A percentile compares a stretch with the other conserved stretches of the same genome.
phyloP scores from a whole-genome alignment of 2,113 vertebrate species.

The Mellivora capensis region DNA sequence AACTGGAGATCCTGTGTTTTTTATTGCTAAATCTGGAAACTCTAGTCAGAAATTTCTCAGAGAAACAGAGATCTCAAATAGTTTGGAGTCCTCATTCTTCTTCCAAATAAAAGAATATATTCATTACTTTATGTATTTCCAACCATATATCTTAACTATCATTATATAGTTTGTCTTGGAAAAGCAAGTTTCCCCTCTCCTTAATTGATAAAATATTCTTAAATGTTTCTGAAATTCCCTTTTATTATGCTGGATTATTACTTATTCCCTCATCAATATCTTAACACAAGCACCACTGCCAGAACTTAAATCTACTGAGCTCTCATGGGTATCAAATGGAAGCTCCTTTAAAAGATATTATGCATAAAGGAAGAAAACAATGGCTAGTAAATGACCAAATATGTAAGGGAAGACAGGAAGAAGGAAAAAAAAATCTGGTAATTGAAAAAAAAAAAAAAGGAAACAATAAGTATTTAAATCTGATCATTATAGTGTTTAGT shows the following conservation, averaged over 20 bases:
- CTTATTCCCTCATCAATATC: not conserved
- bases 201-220: not conserved
- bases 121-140: not conserved
- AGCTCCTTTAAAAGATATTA: not conserved
- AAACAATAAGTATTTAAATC: slow-evolving; percentile 18
- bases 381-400: not conserved
- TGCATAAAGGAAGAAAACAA: not conserved
- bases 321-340: not conserved
- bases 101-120: not conserved
- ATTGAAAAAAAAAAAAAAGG: slow-evolving; percentile 8
- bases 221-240: not conserved
- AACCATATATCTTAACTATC: not conserved
- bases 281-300: not conserved
- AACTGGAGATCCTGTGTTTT: not conserved
- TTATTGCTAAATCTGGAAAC: slow-evolving; percentile 5
- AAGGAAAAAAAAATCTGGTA: not conserved
- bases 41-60: not conserved
- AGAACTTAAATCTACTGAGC: slow-evolving; percentile 1
- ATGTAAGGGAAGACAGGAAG: not conserved
- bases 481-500: slow-evolving; percentile 11
- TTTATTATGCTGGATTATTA: not conserved
- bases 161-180: not conserved
- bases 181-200: not conserved
- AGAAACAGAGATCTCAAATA: not conserved
- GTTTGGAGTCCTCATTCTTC: not conserved